Conservation (phyloP, 2,888 invertebrate genomes). For the Mayetiola destructor region DNA sequence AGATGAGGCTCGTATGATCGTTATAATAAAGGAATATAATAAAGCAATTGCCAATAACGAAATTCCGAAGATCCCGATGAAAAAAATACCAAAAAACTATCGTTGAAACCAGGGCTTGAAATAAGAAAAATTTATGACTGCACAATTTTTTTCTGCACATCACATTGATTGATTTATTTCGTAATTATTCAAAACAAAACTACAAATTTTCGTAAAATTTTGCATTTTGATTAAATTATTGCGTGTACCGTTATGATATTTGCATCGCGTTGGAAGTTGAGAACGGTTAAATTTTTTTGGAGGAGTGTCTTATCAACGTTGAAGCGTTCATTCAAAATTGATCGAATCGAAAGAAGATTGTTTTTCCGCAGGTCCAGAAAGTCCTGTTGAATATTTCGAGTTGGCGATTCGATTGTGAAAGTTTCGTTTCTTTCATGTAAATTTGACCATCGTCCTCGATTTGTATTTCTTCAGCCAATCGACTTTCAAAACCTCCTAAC, state of each 20-base stretch:
- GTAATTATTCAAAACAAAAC: neutral
- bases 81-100: no score
- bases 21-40: no score
- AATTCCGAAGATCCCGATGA: no score
- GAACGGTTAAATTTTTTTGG: neutral
- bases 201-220: neutral
- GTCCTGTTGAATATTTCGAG: neutral
- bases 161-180: neutral
- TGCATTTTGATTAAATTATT: neutral
- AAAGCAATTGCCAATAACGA: no score
- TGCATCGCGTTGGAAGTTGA: neutral
- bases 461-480: neutral
- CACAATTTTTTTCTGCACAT: neutral
- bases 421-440: neutral
- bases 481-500: neutral
- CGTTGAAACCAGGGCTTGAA: neutral
- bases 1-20: no score
- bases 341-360: neutral
- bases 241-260: neutral
- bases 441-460: neutral
- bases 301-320: neutral
- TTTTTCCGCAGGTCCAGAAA: neutral
- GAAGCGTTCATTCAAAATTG: neutral
- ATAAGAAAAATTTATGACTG: neutral
- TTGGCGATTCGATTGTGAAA: neutral